These are phyloP conservation scores for Lasioglossum zephyrum DNA, from an alignment of 2,888 invertebrate genomes.

Conservation along the genomic window DNA sequence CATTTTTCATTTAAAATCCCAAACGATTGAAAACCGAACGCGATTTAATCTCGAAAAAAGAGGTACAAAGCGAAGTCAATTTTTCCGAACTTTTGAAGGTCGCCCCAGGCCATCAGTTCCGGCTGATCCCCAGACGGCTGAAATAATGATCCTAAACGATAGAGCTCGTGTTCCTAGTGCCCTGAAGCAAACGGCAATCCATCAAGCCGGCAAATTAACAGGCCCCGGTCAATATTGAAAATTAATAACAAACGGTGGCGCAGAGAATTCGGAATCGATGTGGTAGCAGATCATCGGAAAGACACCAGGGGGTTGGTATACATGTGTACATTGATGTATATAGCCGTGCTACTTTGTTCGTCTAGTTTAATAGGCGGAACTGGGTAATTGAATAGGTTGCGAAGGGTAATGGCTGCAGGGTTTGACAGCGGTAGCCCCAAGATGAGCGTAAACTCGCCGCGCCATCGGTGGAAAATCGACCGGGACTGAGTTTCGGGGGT, in stretches of 20 bases:
- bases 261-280: not conserved
- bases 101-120: not conserved
- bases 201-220: conserved; percentile 1
- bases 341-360: conserved; percentile 23
- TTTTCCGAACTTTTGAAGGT: not conserved
- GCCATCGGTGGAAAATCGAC: conserved; percentile 44
- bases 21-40: not conserved
- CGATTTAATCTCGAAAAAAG: not conserved
- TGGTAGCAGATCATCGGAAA: not conserved
- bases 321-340: not conserved
- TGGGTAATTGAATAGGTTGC: conserved; percentile 68
- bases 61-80: not conserved
- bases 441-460: conserved; percentile 52
- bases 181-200: not conserved
- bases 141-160: conserved; percentile 4
- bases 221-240: not conserved
- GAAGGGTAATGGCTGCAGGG: conserved; percentile 67
- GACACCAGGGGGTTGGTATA: not conserved
- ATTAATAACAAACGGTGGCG: conserved; percentile 24
- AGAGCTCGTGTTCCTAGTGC: not conserved
- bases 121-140: not conserved
- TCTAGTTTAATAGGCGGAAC: conserved; percentile 27
- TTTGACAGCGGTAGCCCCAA: conserved; percentile 52
- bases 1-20: not conserved
- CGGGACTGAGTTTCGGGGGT: not conserved